These are phyloP conservation scores for Trissolcus japonicus DNA, from an alignment of 2,888 invertebrate species.

Conservation along the genomic window DNA sequence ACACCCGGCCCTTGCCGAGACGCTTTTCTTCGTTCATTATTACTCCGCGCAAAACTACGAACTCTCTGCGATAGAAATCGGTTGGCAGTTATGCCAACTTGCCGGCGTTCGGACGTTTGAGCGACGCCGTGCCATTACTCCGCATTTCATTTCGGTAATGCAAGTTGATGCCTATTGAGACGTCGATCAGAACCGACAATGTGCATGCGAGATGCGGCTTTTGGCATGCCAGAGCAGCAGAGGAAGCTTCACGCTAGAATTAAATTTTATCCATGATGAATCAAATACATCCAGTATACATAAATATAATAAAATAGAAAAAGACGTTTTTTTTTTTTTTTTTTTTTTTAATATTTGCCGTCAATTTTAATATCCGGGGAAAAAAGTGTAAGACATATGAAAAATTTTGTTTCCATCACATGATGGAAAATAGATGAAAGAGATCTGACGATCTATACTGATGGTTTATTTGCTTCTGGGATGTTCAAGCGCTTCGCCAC, in stretches of 20 bases:
- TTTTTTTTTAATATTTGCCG: too few relatives aligned
- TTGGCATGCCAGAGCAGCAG: slow-evolving; percentile 19
- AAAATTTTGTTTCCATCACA: too few relatives aligned
- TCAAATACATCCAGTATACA: not conserved
- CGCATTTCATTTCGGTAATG: slow-evolving; percentile 40
- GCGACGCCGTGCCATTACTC: slow-evolving; percentile 21
- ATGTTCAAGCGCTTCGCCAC: too few relatives aligned
- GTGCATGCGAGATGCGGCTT: slow-evolving; percentile 24
- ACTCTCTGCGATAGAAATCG: slow-evolving; percentile 9
- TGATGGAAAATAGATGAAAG: too few relatives aligned
- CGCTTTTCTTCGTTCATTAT: not conserved
- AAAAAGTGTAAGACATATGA: too few relatives aligned
- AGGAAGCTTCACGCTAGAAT: slow-evolving; percentile 12
- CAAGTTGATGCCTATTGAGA: slow-evolving; percentile 33
- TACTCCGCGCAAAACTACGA: too few relatives aligned
- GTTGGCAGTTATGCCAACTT: slow-evolving; percentile 22
- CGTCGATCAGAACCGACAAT: slow-evolving; percentile 34
- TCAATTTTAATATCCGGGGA: too few relatives aligned
- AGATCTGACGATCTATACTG: too few relatives aligned
- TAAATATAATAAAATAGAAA: too few relatives aligned
- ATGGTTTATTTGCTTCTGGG: too few relatives aligned
- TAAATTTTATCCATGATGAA: slow-evolving; percentile 11
- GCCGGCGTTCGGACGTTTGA: slow-evolving; percentile 21
- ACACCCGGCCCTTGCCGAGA: not conserved
- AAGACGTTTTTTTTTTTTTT: too few relatives aligned